phyloP scores from a whole-genome alignment of 2,113 vertebrate species.

The Ginglymostoma cirratum region DNA sequence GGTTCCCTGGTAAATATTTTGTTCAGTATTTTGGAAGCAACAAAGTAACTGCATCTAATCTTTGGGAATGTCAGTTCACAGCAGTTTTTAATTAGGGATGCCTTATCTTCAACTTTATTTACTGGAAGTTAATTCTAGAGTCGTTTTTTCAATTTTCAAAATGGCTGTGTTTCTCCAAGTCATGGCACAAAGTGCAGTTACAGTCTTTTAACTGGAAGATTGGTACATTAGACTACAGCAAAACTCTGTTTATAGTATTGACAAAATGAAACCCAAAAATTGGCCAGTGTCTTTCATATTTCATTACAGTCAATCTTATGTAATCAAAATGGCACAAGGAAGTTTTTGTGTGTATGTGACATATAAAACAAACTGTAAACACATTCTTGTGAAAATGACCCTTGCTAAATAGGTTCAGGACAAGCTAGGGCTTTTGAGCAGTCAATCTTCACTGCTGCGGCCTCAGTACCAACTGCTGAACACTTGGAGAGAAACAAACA shows the following conservation, averaged over 20 bases:
- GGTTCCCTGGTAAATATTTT: not conserved
- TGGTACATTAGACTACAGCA: not conserved
- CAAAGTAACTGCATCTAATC: not conserved
- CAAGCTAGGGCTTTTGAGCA: no score
- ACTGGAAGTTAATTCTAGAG: not conserved
- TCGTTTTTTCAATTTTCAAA: not conserved
- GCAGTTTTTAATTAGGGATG: not conserved
- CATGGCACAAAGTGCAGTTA: not conserved
- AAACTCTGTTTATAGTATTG: not conserved
- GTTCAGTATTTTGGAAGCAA: not conserved
- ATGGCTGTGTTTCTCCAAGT: not conserved
- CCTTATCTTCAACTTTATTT: not conserved
- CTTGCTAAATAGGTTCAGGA: no score
- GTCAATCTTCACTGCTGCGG: no score
- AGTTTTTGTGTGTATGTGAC: not conserved
- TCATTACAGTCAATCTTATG: not conserved
- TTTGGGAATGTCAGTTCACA: not conserved
- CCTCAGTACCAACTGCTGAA: no score
- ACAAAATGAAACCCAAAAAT: not conserved
- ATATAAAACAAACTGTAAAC: not conserved
- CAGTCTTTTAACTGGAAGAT: not conserved
- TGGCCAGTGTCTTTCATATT: not conserved
- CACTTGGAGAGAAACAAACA: no score
- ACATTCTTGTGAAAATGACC: not conserved
- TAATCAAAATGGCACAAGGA: not conserved